These are phyloP conservation scores for Aegotheles bennettii DNA, from an alignment of 2,113 vertebrate species.

Conservation along the genomic window DNA sequence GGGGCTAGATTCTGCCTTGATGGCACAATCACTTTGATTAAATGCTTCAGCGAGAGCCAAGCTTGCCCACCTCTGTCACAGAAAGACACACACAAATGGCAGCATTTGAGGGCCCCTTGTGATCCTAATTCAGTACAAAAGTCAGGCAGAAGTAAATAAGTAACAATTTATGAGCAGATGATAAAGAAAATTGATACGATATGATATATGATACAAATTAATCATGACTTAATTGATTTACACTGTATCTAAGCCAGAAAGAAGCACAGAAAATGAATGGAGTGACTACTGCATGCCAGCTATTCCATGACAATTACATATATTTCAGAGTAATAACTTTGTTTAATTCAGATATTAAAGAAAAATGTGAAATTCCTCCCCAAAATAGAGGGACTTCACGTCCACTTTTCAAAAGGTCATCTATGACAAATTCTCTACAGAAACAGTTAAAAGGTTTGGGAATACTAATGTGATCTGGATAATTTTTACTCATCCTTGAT, in stretches of 20 bases:
- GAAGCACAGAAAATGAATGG: background rate
- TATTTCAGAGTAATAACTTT: conserved; percentile 3
- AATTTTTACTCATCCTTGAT: background rate
- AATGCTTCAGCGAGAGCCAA: background rate
- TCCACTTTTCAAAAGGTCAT: background rate
- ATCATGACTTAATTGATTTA: background rate
- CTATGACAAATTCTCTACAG: background rate
- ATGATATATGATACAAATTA: background rate
- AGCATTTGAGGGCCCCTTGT: background rate
- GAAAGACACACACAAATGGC: background rate
- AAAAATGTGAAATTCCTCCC: background rate
- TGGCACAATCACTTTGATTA: background rate
- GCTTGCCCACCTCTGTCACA: background rate
- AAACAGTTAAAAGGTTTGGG: background rate
- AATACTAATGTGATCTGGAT: background rate
- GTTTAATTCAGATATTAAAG: background rate
- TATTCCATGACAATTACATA: background rate
- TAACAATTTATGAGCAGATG: background rate
- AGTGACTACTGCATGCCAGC: conserved; percentile 18
- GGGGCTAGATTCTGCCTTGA: background rate
- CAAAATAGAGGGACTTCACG: background rate
- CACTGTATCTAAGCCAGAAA: background rate
- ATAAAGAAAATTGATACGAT: background rate
- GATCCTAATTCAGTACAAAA: background rate
- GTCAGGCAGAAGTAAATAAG: background rate